Conservation (phyloP, 2,888 invertebrate genomes). For the Druceiella hillmani region DNA sequence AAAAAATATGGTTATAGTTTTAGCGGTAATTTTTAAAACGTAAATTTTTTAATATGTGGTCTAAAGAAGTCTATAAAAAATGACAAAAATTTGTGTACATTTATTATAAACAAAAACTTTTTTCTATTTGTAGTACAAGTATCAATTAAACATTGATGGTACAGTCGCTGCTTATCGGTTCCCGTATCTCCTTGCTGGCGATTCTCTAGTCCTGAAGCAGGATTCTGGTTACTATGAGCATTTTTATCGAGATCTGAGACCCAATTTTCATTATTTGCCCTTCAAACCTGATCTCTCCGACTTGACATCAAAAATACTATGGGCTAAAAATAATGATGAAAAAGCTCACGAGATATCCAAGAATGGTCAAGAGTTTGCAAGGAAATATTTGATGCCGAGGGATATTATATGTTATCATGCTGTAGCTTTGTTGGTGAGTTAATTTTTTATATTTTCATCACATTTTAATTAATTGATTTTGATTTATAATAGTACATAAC, state of each 20-base stretch:
- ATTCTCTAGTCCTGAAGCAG: conserved; percentile 86
- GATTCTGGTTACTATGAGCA: conserved; percentile 92
- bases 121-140: conserved; percentile 74
- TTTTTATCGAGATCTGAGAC: conserved; percentile 74
- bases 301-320: conserved; percentile 68
- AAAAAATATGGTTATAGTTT: too few relatives aligned
- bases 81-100: too few relatives aligned
- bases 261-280: conserved; percentile 80
- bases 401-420: conserved; percentile 87
- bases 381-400: conserved; percentile 73
- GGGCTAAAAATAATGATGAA: conserved; percentile 70
- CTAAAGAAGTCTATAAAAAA: too few relatives aligned
- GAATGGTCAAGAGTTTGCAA: conserved; percentile 65
- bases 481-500: too few relatives aligned
- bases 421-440: conserved; percentile 56
- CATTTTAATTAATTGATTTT: too few relatives aligned
- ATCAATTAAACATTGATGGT: conserved; percentile 91
- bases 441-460: too few relatives aligned
- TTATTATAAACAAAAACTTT: too few relatives aligned
- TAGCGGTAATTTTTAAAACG: too few relatives aligned
- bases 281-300: conserved; percentile 75
- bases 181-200: conserved; percentile 86
- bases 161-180: conserved; percentile 94
- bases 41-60: too few relatives aligned
- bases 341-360: conserved; percentile 60